Conservation (phyloP, 2,888 invertebrate species). For the Erpobdella octoculata region DNA sequence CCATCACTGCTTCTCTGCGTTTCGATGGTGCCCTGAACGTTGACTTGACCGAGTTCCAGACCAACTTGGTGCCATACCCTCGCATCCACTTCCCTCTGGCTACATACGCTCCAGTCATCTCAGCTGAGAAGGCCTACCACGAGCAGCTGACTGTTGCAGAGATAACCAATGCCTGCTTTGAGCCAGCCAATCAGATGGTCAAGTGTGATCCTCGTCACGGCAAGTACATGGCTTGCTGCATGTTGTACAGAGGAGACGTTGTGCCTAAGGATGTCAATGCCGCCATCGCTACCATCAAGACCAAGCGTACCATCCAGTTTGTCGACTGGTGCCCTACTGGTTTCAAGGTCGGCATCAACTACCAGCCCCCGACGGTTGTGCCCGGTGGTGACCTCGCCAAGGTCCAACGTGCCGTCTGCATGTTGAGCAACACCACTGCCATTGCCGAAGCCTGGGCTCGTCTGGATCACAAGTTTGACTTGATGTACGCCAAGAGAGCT, state of each 20-base stretch:
- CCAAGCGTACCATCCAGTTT: constrained; percentile 43
- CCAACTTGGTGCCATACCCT: constrained; percentile 66
- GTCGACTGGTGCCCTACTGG: constrained; percentile 38
- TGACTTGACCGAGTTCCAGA: constrained; percentile 56
- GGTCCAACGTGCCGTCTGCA: constrained; percentile 70
- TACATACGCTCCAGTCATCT: constrained; percentile 84
- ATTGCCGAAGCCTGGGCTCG: constrained; percentile 79
- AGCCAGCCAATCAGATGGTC: constrained; percentile 63
- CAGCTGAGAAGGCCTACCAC: constrained; percentile 86
- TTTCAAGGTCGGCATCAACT: constrained; percentile 67
- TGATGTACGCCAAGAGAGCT: constrained; percentile 74
- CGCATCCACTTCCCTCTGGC: constrained; percentile 77
- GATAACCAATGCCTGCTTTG: constrained; percentile 82
- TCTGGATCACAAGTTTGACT: constrained; percentile 68
- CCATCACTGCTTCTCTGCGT: constrained; percentile 52
- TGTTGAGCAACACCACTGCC: constrained; percentile 83
- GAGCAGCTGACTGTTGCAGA: constrained; percentile 66
- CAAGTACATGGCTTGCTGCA: constrained; percentile 81
- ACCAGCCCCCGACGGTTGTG: constrained; percentile 65
- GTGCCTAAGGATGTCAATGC: constrained; percentile 73
- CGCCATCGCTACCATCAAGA: constrained; percentile 54
- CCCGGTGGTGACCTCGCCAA: constrained; percentile 58
- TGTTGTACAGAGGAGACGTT: constrained; percentile 86
- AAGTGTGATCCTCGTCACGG: constrained; percentile 41
- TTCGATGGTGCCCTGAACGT: constrained; percentile 57